phyloP scores from a whole-genome alignment of 2,888 invertebrate species.

The Heteromyza rotundicornis region DNA sequence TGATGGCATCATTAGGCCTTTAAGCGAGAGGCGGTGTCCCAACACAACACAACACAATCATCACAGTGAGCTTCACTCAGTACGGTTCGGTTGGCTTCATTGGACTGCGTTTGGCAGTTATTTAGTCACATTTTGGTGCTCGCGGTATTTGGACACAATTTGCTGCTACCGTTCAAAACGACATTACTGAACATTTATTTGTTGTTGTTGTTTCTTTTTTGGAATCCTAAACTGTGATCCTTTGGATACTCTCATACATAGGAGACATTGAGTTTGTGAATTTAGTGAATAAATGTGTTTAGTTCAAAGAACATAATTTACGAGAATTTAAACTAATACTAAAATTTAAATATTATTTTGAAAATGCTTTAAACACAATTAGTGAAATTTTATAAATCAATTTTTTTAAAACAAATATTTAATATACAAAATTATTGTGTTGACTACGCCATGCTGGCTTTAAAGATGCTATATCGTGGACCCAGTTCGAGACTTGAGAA shows the following conservation, averaged over 20 bases:
- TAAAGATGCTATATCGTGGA: conserved; percentile 82
- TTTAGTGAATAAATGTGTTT: conserved; percentile 2
- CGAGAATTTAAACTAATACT: neutral
- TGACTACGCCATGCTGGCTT: conserved; percentile 58
- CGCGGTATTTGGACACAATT: conserved; percentile 54
- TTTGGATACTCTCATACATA: conserved; percentile 35
- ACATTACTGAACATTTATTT: conserved; percentile 25
- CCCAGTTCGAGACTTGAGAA: conserved; percentile 84
- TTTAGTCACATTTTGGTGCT: conserved; percentile 60
- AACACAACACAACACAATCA: no score
- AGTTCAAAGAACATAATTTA: neutral
- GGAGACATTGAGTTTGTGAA: conserved; percentile 29
- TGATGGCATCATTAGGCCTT: conserved; percentile 21
- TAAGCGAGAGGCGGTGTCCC: conserved; percentile 2
- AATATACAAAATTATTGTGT: conserved; percentile 11
- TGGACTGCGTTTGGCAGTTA: conserved; percentile 39
- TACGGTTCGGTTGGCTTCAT: conserved; percentile 18
- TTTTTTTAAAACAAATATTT: conserved; percentile 8
- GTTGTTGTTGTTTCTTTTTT: no score
- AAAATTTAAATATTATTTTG: neutral
- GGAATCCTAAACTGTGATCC: conserved; percentile 35
- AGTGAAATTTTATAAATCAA: conserved; percentile 18
- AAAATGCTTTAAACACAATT: conserved; percentile 9
- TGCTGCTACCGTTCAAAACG: conserved; percentile 16
- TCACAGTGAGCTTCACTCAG: conserved; percentile 5